phyloP scores from a whole-genome alignment of 2,888 invertebrate species.

The Laspeyria flexula region DNA sequence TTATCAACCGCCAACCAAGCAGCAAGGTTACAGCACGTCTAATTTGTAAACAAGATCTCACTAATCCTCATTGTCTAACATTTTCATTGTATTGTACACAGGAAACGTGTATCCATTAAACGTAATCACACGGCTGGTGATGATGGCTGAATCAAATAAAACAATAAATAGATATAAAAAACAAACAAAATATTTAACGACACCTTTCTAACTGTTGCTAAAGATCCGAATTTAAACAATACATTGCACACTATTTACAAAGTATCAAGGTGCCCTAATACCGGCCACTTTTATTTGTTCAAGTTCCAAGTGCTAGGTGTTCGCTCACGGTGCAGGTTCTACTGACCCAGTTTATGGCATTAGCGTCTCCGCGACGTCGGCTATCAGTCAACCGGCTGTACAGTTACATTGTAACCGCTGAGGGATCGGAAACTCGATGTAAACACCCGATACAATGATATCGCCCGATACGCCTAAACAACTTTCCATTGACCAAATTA shows the following conservation, averaged over 20 bases:
- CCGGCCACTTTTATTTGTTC: conserved; percentile 57
- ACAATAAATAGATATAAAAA: conserved; percentile 13
- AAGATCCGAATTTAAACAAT: neutral
- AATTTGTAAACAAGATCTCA: conserved; percentile 63
- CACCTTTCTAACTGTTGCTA: conserved; percentile 46
- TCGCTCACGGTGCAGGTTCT: conserved; percentile 55
- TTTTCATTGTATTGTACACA: conserved; percentile 59
- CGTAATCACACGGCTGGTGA: conserved; percentile 34
- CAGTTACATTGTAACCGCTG: conserved; percentile 50
- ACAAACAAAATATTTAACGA: conserved; percentile 35
- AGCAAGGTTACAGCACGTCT: conserved; percentile 58
- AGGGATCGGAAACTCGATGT: conserved; percentile 38
- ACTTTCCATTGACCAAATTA: conserved; percentile 40
- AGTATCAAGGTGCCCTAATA: conserved; percentile 47
- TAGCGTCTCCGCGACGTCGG: conserved; percentile 62
- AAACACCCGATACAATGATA: conserved; percentile 35
- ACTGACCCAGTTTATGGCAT: conserved; percentile 72
- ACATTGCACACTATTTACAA: conserved; percentile 18
- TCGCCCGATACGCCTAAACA: conserved; percentile 30
- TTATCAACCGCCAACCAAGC: conserved; percentile 43
- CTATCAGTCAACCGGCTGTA: conserved; percentile 57
- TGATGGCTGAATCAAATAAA: conserved; percentile 21
- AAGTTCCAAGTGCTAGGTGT: conserved; percentile 57
- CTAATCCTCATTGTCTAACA: conserved; percentile 58
- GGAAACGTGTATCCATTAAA: conserved; percentile 55